Percentiles rank a stretch among this genome's conserved stretches.
These are phyloP conservation scores for Nettapus auritus DNA, from an alignment of 2,113 vertebrate genomes.

Conservation along the genomic window DNA sequence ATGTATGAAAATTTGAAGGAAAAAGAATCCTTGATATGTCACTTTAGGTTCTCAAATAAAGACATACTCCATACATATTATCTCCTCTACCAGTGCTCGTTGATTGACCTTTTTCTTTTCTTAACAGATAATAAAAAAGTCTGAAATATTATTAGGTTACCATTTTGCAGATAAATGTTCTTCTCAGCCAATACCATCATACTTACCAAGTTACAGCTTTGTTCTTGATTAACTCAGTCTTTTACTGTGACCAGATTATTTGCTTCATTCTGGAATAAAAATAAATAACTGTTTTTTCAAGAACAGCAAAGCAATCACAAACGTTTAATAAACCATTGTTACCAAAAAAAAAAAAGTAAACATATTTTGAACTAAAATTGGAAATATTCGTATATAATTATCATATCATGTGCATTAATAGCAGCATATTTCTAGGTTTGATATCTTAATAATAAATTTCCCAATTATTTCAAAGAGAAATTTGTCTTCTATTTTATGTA, in stretches of 20 bases:
- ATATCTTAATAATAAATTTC: background rate
- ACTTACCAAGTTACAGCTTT: background rate
- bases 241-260: background rate
- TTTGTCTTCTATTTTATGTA: slow-evolving; percentile 18
- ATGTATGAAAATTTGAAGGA: background rate
- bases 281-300: background rate
- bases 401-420: background rate
- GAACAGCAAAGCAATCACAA: background rate
- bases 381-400: background rate
- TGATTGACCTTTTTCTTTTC: background rate
- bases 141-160: background rate
- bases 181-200: background rate
- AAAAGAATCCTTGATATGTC: background rate
- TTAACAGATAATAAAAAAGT: background rate
- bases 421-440: background rate
- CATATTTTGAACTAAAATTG: background rate
- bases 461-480: slow-evolving; percentile 13
- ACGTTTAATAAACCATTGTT: background rate
- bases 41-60: background rate
- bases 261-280: background rate
- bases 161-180: background rate
- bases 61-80: background rate
- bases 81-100: background rate
- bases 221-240: background rate
- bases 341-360: background rate